A percentile compares a stretch with the other conserved stretches of the same genome.
Conservation (phyloP, 2,113 vertebrate species). For the Pygathrix nemaeus region DNA sequence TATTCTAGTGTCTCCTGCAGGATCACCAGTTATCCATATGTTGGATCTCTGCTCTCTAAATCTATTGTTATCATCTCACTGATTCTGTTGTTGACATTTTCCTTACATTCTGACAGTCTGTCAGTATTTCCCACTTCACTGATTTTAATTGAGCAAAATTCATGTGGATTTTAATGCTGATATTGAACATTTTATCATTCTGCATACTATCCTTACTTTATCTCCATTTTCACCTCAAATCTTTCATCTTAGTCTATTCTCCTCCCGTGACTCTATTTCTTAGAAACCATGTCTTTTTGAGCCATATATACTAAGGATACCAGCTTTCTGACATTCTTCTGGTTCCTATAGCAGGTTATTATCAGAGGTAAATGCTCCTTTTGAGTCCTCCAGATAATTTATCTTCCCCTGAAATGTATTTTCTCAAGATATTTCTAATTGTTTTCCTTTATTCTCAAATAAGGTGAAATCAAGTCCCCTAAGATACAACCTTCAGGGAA, state of each 20-base stretch:
- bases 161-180: constrained; percentile 8
- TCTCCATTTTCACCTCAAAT: background rate
- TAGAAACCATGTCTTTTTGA: background rate
- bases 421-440: constrained; percentile 7
- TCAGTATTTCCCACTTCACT: background rate
- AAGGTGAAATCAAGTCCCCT: constrained; percentile 33
- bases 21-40: background rate
- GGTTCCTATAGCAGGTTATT: background rate
- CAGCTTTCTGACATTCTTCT: constrained; percentile 14
- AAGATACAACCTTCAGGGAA: background rate
- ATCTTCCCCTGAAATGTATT: constrained; percentile 9
- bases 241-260: background rate
- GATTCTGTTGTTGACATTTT: background rate
- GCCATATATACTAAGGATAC: background rate
- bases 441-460: constrained; percentile 27
- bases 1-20: background rate
- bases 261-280: background rate
- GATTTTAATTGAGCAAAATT: background rate
- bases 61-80: background rate
- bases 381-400: constrained; percentile 9
- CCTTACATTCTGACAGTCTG: background rate
- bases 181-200: background rate
- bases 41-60: background rate
- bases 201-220: background rate
- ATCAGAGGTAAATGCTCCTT: background rate